Base-by-base conservation (phyloP, 1,140 invertebrate genomes). In the Hylaeus anthracinus region DNA sequence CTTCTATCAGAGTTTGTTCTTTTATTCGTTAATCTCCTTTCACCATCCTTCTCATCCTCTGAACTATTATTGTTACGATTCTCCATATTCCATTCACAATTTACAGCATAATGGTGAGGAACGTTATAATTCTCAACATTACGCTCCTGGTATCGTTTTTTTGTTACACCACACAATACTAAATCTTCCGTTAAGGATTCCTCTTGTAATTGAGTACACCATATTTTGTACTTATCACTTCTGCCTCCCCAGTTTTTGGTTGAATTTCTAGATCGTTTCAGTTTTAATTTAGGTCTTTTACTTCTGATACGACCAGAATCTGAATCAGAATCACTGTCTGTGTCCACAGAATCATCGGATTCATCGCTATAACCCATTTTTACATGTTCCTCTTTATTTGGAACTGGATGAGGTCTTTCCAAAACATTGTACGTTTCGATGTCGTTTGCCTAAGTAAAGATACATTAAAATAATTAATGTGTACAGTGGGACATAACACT, bases 71-170 rank as follows among this genome's bases (percentile, higher is more conserved):
- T 90, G 9, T 85, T 89, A 41, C 39, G 45, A 86, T 48, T 43
- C 66, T 80, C 69, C 9, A 41, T 67, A 51, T 88, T 66, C 88
- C 92, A 60, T 84, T 86, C 79, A 85, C 89, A 9, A 39, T 91
- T 89, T 3, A 90, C 61, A 4, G 91, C 82, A 82, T 94, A 92
- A 56, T 83, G 72, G 15, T 88, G 63, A 5, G 89, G 92, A 76
- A 93, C 94, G 87, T 95, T 94, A 85, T 96, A 96, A 90, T 93
- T 95, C 83, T 96, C 95, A 1, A 95, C 95, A 88, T 92, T 94
- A 37, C 95, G 92, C 79, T 93, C 94, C 64, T 94, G 92, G 85
- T 93, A 92, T 14, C 87, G 90, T 79, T 91, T 94, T 64, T 92
- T 93, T 2, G 94, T 95, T 14, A 95, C 95, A 82, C 94, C 94